These are phyloP conservation scores for Trissolcus brochymenae DNA, from an alignment of 2,888 invertebrate species.

Conservation along the genomic window DNA sequence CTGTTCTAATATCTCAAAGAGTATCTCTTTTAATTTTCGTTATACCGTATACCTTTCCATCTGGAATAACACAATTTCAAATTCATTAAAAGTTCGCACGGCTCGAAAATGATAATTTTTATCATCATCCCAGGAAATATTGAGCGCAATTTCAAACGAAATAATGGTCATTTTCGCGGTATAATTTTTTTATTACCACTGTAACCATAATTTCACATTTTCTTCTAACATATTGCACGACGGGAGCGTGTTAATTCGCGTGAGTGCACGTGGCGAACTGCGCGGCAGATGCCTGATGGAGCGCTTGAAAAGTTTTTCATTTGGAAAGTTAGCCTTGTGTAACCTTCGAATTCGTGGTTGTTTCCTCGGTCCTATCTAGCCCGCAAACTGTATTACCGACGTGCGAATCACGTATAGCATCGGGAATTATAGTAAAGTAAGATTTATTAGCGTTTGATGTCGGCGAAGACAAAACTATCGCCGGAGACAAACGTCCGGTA, in stretches of 20 bases:
- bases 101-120: no score
- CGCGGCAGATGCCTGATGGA: constrained; percentile 57
- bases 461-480: constrained; percentile 41
- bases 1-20: constrained; percentile 19
- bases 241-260: constrained; percentile 56
- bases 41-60: constrained; percentile 19
- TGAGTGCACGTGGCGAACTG: constrained; percentile 57
- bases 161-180: constrained; percentile 43
- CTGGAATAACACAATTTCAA: not conserved
- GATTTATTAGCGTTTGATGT: constrained; percentile 51
- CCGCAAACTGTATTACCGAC: constrained; percentile 56
- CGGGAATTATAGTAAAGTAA: constrained; percentile 52
- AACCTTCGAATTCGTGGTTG: constrained; percentile 41
- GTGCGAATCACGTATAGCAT: constrained; percentile 48
- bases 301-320: constrained; percentile 59
- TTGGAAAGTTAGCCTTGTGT: constrained; percentile 56
- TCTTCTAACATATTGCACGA: constrained; percentile 45
- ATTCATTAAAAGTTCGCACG: constrained; percentile 7
- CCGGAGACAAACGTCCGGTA: constrained; percentile 19
- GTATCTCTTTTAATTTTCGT: not conserved
- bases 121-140: no score
- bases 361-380: constrained; percentile 3
- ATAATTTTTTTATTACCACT: constrained; percentile 50
- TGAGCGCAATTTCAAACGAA: constrained; percentile 27
- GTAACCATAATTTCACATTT: constrained; percentile 52